A percentile compares a stretch with the other conserved stretches of the same genome.
Evolutionary conservation across 2,888 invertebrate genomes (phyloP).

Genomic region (Noctua janthina): DNA sequence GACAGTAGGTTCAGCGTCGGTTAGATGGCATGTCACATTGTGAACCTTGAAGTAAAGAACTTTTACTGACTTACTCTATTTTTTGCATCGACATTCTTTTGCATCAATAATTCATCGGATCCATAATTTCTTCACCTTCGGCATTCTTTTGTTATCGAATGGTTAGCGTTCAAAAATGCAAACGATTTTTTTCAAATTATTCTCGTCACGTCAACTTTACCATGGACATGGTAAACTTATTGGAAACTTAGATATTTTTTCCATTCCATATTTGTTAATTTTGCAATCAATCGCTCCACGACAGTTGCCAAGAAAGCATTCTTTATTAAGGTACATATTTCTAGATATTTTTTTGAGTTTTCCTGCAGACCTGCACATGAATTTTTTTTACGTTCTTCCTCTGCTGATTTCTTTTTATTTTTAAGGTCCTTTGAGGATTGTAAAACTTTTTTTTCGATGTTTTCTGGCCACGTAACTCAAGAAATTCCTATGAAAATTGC

Average conservation of each 20-base stretch:
- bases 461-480: background rate
- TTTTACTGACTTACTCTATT: background rate
- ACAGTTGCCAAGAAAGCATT: background rate
- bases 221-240: background rate
- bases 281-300: background rate
- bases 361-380: background rate
- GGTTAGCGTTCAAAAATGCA: background rate
- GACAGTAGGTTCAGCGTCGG: background rate
- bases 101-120: slow-evolving; percentile 18
- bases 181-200: slow-evolving; percentile 9
- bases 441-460: background rate
- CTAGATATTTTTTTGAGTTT: background rate
- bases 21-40: background rate
- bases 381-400: background rate
- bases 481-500: background rate
- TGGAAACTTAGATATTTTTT: background rate
- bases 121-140: slow-evolving; percentile 38
- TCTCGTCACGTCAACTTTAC: slow-evolving; percentile 19
- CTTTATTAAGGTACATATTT: background rate
- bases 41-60: slow-evolving; percentile 1
- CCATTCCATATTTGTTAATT: background rate
- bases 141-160: slow-evolving; percentile 41
- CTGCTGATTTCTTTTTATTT: background rate
- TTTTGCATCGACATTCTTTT: background rate
- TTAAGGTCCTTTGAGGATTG: background rate